These are phyloP conservation scores for Eristalinus aeneus DNA, from an alignment of 2,888 invertebrate species.

Conservation along the genomic window DNA sequence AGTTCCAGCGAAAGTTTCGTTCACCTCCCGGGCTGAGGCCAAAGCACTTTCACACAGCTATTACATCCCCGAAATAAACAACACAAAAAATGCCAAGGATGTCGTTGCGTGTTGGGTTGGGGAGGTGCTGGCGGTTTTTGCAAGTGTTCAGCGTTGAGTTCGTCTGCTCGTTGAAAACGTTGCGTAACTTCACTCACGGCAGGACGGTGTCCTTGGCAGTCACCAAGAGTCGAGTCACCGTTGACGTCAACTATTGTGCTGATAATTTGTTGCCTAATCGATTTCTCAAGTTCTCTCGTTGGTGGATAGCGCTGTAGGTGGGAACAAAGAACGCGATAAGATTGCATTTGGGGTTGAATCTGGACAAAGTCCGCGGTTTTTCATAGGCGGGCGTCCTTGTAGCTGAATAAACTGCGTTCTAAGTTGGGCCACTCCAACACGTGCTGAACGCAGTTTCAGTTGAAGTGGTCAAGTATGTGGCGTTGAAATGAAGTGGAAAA, in stretches of 20 bases:
- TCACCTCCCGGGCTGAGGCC: conserved; percentile 31
- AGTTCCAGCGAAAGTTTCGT: conserved; percentile 38
- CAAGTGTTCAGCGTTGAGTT: not conserved
- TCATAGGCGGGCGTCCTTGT: not conserved
- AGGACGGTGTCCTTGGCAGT: not conserved
- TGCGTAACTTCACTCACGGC: not conserved
- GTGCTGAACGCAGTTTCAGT: too few relatives aligned
- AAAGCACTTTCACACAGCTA: conserved; percentile 35
- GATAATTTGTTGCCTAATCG: not conserved
- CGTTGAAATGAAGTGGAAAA: too few relatives aligned
- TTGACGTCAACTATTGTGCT: not conserved
- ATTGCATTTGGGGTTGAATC: not conserved
- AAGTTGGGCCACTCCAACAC: not conserved
- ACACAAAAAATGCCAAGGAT: not conserved
- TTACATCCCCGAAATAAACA: conserved; percentile 36
- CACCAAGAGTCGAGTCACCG: not conserved
- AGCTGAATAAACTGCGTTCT: not conserved
- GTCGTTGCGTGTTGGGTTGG: not conserved
- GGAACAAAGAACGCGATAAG: not conserved
- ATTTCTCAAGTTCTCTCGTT: not conserved
- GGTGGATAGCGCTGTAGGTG: not conserved
- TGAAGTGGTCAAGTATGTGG: too few relatives aligned
- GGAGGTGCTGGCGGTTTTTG: not conserved
- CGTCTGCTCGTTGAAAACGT: not conserved
- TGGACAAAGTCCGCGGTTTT: not conserved